Evolutionary conservation across 2,888 invertebrate genomes (phyloP).

Genomic region (Rhingia campestris): DNA sequence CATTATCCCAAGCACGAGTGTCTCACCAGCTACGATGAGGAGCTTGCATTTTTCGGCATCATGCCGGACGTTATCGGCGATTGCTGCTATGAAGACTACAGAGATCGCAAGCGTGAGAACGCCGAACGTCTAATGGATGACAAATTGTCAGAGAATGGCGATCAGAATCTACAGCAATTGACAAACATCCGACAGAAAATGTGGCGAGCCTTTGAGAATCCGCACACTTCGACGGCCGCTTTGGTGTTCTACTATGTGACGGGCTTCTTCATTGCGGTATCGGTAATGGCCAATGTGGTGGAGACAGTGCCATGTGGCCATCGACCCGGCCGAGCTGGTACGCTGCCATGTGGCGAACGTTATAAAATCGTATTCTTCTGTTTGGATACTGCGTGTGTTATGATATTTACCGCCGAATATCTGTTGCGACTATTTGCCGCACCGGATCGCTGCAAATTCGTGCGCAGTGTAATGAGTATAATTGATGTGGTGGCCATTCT

Average conservation of each 20-base stretch:
- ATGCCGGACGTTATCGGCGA: slow-evolving; percentile 97
- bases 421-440: slow-evolving; percentile 97
- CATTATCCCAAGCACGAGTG: slow-evolving; percentile 99
- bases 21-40: slow-evolving; percentile 99
- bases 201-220: slow-evolving; percentile 99
- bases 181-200: slow-evolving; percentile 96
- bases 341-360: slow-evolving; percentile 97
- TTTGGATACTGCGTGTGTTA: slow-evolving; percentile 99
- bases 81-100: slow-evolving; percentile 99
- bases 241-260: slow-evolving; percentile 99
- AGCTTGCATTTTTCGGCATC: slow-evolving; percentile 99
- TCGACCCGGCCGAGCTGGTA: slow-evolving; percentile 92
- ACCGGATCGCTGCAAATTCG: slow-evolving; percentile 98
- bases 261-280: slow-evolving; percentile 99
- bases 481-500: slow-evolving; percentile 99
- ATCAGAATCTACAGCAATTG: slow-evolving; percentile 93
- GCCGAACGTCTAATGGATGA: slow-evolving; percentile 99
- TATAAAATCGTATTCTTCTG: slow-evolving; percentile 99
- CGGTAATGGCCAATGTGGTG: slow-evolving; percentile 99
- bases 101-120: slow-evolving; percentile 99
- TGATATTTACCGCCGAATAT: slow-evolving; percentile 99
- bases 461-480: slow-evolving; percentile 99
- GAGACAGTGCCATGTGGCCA: slow-evolving; percentile 98
- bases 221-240: slow-evolving; percentile 99
- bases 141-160: slow-evolving; percentile 95